A percentile compares a stretch with the other conserved stretches of the same genome.
Evolutionary conservation across 1,140 invertebrate species (phyloP).

Genomic region (Aphaenogaster ashmeadi): DNA sequence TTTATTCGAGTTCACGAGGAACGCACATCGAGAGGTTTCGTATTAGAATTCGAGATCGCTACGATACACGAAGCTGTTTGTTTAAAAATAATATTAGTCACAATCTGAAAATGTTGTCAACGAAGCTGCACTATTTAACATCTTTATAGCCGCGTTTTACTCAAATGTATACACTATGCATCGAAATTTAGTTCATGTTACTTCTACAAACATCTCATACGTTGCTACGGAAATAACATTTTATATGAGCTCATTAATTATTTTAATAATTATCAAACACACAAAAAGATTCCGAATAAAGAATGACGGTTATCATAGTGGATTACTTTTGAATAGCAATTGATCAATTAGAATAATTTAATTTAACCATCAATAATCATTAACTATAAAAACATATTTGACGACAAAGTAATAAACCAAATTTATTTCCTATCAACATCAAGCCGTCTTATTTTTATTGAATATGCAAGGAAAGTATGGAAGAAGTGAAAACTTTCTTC

Average conservation of each 20-base stretch:
- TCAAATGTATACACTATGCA: neutral
- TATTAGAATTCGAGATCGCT: conserved; percentile 22
- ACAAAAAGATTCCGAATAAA: neutral
- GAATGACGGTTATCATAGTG: neutral
- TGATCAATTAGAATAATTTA: neutral
- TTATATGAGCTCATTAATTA: conserved; percentile 14
- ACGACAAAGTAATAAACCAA: neutral
- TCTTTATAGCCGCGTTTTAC: conserved; percentile 3
- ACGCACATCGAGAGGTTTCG: conserved; percentile 11
- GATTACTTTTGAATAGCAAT: neutral
- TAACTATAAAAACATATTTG: conserved; percentile 21
- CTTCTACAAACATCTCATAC: conserved; percentile 11
- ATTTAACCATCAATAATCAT: neutral
- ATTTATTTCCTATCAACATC: conserved; percentile 5
- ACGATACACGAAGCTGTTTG: neutral
- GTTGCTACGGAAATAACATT: conserved; percentile 7
- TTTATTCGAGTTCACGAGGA: conserved; percentile 21
- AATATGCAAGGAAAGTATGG: neutral
- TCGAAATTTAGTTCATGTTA: neutral
- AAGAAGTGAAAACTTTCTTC: neutral
- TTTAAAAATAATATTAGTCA: conserved; percentile 18
- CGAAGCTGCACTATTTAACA: neutral
- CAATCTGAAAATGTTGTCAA: conserved; percentile 9
- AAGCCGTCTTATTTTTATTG: conserved; percentile 24
- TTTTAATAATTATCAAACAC: conserved; percentile 24